Conservation (phyloP, 2,888 invertebrate species). For the Leptogaster cylindrica region DNA sequence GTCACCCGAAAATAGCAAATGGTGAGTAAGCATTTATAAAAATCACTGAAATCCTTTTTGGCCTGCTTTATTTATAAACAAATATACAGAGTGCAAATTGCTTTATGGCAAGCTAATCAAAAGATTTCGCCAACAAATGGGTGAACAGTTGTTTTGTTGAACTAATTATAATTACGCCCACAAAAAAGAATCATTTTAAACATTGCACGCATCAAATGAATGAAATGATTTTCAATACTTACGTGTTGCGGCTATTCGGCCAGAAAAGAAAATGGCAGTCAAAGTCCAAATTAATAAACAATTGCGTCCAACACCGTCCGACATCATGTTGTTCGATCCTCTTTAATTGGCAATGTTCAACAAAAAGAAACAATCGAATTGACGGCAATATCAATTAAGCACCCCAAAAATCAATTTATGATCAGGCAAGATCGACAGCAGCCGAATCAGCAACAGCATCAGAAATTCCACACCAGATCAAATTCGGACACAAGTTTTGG, state of each 20-base stretch:
- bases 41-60: no score
- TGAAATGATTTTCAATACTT: conserved; percentile 4
- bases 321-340: conserved; percentile 2
- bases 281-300: conserved; percentile 11
- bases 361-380: conserved; percentile 1
- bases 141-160: no score
- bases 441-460: conserved; percentile 6
- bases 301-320: not conserved
- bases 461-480: not conserved
- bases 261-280: not conserved
- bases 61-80: no score
- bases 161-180: no score
- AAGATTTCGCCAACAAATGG: no score
- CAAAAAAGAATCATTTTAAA: no score
- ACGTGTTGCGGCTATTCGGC: conserved; percentile 8
- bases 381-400: conserved; percentile 22
- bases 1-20: no score
- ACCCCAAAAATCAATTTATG: conserved; percentile 16
- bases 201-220: not conserved
- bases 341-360: not conserved
- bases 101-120: no score
- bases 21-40: no score
- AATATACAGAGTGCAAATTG: no score
- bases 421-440: conserved; percentile 1
- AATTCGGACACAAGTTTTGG: conserved; percentile 8